These are phyloP conservation scores for Acanthosepion pharaonis DNA, from an alignment of 2,888 invertebrate genomes.

Conservation along the genomic window DNA sequence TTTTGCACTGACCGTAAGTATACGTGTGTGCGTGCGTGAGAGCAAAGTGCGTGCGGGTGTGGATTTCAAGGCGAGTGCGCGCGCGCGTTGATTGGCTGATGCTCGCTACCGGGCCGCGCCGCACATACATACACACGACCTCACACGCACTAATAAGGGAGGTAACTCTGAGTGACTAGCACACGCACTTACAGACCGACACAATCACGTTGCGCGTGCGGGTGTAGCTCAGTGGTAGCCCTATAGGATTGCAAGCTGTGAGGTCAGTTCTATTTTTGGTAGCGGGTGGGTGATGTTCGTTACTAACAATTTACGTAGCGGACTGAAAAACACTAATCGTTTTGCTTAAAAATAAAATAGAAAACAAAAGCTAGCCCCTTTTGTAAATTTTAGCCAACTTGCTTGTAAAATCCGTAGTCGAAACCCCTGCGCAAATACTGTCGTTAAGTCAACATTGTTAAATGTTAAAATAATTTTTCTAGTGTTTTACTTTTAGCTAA, in stretches of 20 bases:
- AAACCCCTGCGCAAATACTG: no score
- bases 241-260: background rate
- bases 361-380: no score
- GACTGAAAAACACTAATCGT: background rate
- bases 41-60: conserved; percentile 35
- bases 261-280: background rate
- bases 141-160: background rate
- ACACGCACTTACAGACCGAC: background rate
- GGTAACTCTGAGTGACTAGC: background rate
- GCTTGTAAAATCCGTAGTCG: no score
- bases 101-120: background rate
- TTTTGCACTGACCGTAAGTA: conserved; percentile 53
- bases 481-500: no score
- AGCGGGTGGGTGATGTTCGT: background rate
- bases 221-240: background rate
- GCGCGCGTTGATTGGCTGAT: background rate
- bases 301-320: background rate
- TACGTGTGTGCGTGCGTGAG: conserved; percentile 45
- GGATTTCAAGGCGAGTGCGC: conserved; percentile 34
- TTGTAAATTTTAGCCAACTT: no score
- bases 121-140: background rate
- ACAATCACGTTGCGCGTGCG: background rate
- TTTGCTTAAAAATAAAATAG: background rate
- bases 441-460: no score
- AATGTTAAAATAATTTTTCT: no score